Percentiles rank a stretch among this genome's conserved stretches.
These are phyloP conservation scores for Pentamera pediparva DNA, from an alignment of 53 echinoderm and acorn worm genomes.

Conservation along the genomic window DNA sequence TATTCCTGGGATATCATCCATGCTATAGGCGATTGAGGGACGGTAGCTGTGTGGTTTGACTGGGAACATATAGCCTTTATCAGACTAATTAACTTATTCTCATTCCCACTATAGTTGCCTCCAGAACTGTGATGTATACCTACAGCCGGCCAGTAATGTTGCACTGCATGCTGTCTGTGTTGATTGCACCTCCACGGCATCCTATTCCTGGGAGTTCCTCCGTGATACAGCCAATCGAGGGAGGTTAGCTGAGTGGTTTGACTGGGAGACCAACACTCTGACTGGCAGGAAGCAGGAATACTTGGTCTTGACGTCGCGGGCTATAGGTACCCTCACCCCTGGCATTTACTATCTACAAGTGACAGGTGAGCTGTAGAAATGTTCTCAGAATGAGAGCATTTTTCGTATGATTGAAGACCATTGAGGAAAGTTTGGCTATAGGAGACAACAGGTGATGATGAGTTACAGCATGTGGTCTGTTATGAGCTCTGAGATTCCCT, in stretches of 20 bases:
- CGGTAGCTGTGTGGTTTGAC: too few species aligned
- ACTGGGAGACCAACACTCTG: constrained; percentile 38
- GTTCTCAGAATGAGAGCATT: too few species aligned
- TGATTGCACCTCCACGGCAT: background rate
- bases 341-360: constrained; percentile 23
- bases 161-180: constrained; percentile 24
- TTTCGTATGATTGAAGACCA: too few species aligned
- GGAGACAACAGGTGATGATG: background rate
- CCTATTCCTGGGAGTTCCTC: background rate
- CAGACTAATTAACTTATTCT: too few species aligned
- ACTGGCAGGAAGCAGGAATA: constrained; percentile 47
- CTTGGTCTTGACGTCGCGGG: constrained; percentile 40
- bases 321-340: constrained; percentile 17
- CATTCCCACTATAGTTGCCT: constrained; percentile 38
- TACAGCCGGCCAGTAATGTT: constrained; percentile 20
- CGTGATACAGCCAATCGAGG: background rate
- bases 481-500: too few species aligned
- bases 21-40: too few species aligned
- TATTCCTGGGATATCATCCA: too few species aligned
- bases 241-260: background rate
- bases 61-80: too few species aligned
- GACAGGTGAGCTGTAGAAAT: constrained; percentile 45
- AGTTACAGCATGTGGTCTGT: background rate
- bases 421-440: background rate
- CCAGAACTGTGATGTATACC: constrained; percentile 42